Evolutionary conservation across 2,888 invertebrate genomes (phyloP), one percentile per base, ranked within the genome.

Genomic region (Galerucella nymphaeae): DNA sequence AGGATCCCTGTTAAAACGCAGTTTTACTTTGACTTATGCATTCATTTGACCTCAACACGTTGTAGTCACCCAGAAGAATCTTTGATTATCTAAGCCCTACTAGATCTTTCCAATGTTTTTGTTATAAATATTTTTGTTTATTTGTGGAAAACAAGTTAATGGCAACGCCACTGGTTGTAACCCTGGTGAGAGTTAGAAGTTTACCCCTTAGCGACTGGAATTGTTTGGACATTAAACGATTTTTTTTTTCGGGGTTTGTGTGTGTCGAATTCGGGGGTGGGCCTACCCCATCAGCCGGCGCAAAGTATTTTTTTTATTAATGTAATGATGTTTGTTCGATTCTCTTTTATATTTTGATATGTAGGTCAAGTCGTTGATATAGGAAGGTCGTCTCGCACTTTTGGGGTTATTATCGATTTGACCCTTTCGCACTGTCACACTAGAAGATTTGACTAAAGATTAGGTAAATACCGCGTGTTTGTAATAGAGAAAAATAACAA

Each of bases 301-400:
- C 66, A 71, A 70, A 63, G 66, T n/a, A n/a, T 50, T 66, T 70
- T 70, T 64, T 66, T 57, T 66, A 69, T 70, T 8, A 70, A 72
- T 72, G 75, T 57, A 72, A 68, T 69, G 55, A 69, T 70, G 59
- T 71, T 74, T 71, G 57, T 62, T 72, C 74, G 66, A 70, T 70
- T 67, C 62, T 64, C 71, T 73, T 57, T 72, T 58, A 66, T 53
- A 45, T 58, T 67, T 67, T 71, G 65, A 73, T 71, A 73, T 77
- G 71, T 74, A 71, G 74, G 74, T 72, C 74, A 71, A 74, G 64
- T 64, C 53, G 57, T 58, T 38, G 68, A 65, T 58, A 57, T 16
- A 62, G 66, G 74, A 68, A 61, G 71, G 74, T 71, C 69, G 71
- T 65, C 66, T 74, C 65, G 38, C 58, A 45, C 58, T 58, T 71